These are phyloP conservation scores for Dasyornis broadbenti DNA, from an alignment of 2,113 vertebrate species.

Conservation along the genomic window DNA sequence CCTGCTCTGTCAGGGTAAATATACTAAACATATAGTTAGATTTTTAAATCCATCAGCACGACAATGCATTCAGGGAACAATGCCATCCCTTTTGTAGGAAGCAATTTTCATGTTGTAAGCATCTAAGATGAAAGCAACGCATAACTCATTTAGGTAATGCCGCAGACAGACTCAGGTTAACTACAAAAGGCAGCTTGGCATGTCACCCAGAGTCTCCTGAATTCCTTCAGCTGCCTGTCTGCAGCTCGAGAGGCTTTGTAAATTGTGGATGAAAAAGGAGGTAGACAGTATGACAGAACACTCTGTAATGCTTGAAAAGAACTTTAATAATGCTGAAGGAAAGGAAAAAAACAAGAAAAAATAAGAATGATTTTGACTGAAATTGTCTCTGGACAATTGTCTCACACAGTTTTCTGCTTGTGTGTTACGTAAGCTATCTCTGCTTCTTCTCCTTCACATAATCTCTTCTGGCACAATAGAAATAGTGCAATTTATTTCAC, in stretches of 20 bases:
- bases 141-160: not conserved
- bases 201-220: not conserved
- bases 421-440: not conserved
- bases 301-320: not conserved
- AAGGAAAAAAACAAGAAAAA: not conserved
- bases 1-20: not conserved
- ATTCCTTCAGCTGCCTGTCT: not conserved
- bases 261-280: not conserved
- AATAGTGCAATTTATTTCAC: not conserved
- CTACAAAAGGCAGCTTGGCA: not conserved
- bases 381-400: not conserved
- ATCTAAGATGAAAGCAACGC: not conserved
- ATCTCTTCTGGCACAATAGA: not conserved
- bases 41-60: not conserved
- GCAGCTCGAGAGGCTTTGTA: constrained; percentile 1
- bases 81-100: not conserved
- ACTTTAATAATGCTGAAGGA: not conserved
- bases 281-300: not conserved
- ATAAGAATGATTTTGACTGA: not conserved
- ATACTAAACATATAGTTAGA: not conserved
- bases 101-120: not conserved
- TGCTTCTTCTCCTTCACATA: fast-evolving
- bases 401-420: not conserved
- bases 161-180: not conserved
- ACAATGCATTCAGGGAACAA: not conserved